Evolutionary conservation across 2,888 invertebrate species (phyloP), one percentile per base, ranked within the genome.

Genomic region (Teleiodes luculella): DNA sequence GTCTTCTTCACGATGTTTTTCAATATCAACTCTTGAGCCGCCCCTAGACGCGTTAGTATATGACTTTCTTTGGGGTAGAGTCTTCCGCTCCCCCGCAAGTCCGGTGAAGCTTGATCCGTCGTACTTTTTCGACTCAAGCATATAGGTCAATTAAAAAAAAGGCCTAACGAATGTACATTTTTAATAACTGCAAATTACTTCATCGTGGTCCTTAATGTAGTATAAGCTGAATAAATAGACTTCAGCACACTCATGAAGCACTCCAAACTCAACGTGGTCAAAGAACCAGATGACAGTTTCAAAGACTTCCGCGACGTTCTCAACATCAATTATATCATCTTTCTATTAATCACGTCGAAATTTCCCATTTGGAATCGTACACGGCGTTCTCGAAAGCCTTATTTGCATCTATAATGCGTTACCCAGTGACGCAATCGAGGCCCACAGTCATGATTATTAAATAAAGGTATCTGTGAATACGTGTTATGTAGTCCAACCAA

Each of bases 351-450:
- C 1, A 56, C 67, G 47, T 79, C 70, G 20, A 82, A 83, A 14
- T 77, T 76, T 85, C 84, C 84, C 85, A 86, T 30, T 78, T 70
- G 36, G 79, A 80, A 36, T 64, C 63, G 33, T 83, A 84, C 0
- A 84, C 73, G 0, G 83, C 74, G 0, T 57, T 54, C 47, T 79
- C 77, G 16, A 85, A 82, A 0, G 52, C 47, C 0, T 59, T 14
- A 53, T 72, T 74, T 0, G 83, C 80, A 16, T 84, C 78, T 47
- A 78, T 73, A 0, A 85, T 57, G 1, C 70, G 67, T 56, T 84
- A 84, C 0, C 85, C 84, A 1, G 68, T 68, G 0, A 72, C 66
- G 57, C 84, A 84, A 56, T 82, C 81, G 63, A 79, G 74, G 0
- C 67, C 72, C 0, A 79, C 68, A 56, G 71, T 67, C 50, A 61